Evolutionary conservation across 2,888 invertebrate genomes (phyloP), one percentile per base, ranked within the genome.

Genomic region (Chaetogeoica ovagalla): DNA sequence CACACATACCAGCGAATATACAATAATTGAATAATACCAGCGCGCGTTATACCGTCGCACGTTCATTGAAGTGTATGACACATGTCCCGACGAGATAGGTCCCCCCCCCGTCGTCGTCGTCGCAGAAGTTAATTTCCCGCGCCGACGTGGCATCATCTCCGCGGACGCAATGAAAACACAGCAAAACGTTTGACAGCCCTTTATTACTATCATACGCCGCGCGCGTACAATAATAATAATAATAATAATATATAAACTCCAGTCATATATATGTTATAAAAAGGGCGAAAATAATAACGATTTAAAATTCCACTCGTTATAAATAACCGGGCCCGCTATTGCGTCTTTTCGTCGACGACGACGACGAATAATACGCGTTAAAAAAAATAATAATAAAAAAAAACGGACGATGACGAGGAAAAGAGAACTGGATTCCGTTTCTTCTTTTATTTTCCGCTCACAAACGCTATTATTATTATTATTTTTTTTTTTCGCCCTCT

Each of bases 261-360:
- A 30, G 30, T 30, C 30, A 17, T 63, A 37, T 2, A 66, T 21
- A 68, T 9, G 15, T 52, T 13, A 13, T 37, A 21, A 39, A 69
- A 69, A 65, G 55, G 52, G 21, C 37, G 48, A 59, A 11, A 57
- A 59, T 7, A 71, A 59, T 43, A 43, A 62, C 48, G 59, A 71
- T 75, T 37, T 65, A 43, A 75, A 75, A 75, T 75, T 75, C 65
- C 65, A 75, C 74, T 75, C 66, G 74, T 75, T 75, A 65, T 30
- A 30, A 30, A 75, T 57, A 0, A 13, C 19, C 30, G 19, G 43
- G 8, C 57, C 21, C 15, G 39, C 8, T 39, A 59, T 30, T 4
- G 30, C 63, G 74, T 75, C 65, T 75, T 65, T 74, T 74, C n/a
- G 63, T 65, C 65, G 55, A 13, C 15, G 21, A 65, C 30, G 63